These are phyloP conservation scores for Cephonodes hylas DNA, from an alignment of 2,888 invertebrate genomes.

Conservation along the genomic window DNA sequence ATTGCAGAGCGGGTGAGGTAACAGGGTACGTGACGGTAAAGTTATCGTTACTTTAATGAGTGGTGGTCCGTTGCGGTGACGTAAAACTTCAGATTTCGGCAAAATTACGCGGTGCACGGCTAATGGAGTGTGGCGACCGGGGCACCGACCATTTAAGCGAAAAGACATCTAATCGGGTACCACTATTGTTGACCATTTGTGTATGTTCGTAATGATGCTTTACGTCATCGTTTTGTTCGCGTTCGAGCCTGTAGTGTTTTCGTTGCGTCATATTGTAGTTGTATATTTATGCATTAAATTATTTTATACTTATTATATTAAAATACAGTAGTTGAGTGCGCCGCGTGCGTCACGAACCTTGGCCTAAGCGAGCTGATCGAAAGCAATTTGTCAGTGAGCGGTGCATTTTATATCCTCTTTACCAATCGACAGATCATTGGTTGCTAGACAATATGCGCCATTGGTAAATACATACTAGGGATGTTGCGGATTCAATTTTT, in stretches of 20 bases:
- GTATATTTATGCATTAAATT: neutral
- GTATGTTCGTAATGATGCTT: slow-evolving; percentile 15
- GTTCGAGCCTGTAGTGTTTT: slow-evolving; percentile 16
- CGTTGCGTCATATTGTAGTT: neutral
- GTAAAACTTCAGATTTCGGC: slow-evolving; percentile 62
- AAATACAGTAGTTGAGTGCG: slow-evolving; percentile 1
- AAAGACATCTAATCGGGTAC: neutral
- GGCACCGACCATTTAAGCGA: slow-evolving; percentile 7
- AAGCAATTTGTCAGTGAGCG: slow-evolving; percentile 8
- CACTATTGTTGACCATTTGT: slow-evolving; percentile 21
- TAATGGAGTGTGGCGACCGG: slow-evolving; percentile 59
- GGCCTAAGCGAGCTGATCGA: slow-evolving; percentile 19
- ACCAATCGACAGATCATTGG: neutral
- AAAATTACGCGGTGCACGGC: slow-evolving; percentile 63
- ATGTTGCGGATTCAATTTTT: too few species aligned
- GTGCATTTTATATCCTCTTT: neutral
- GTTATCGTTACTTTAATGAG: slow-evolving; percentile 39
- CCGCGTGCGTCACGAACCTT: slow-evolving; percentile 36
- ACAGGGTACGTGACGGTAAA: slow-evolving; percentile 21
- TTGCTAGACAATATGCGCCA: neutral
- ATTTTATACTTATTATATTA: neutral
- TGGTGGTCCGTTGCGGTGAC: slow-evolving; percentile 44
- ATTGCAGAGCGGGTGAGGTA: slow-evolving; percentile 19
- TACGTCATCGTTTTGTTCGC: slow-evolving; percentile 17
- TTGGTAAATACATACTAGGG: neutral